Base-by-base conservation (phyloP, 2,888 invertebrate genomes). In the Sipunculus nudus region DNA sequence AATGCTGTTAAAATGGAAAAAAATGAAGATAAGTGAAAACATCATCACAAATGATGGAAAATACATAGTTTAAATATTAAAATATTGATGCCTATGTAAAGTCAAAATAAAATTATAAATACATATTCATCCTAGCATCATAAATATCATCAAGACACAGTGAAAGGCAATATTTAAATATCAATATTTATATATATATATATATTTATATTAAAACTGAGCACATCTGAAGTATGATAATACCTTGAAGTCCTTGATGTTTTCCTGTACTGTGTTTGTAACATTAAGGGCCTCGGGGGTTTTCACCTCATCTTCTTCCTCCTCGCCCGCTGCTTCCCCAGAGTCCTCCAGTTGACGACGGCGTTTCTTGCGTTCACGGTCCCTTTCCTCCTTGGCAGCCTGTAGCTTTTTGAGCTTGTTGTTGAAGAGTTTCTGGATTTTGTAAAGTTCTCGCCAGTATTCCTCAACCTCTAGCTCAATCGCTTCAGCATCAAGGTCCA, bases 391-490 rank as follows among this genome's bases (percentile, higher is more conserved):
- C 23, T 75, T 69, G 67, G 81, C 81, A 47, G 75, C 76, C 68
- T 78, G 75, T 72, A 80, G 68, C 68, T 80, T 82, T 69, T 82
- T 82, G 52, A 79, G 65, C 45, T 78, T 78, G 59, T 69, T 68
- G 61, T 77, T 82, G 66, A 83, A 83, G 41, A 88, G 87, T 82
- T 94, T 94, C 67, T 92, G 91, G 13, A 89, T 88, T 82, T 91
- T 92, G 64, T 89, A 85, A 71, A 95, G 89, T 70, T 93, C 92
- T 71, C 92, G 90, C 71, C 64, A 76, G 70, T 79, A 92, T 73
- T 91, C 91, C 50, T 92, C 93, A 1, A 93, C 90, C 67, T 90
- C 90, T 57, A 85, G 85, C 81, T 96, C 96, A 54, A 96, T 91
- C 71, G 88, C 86, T 56, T 88, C 86, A 4, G 91, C 89, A 74